Base-by-base conservation (phyloP, 2,113 vertebrate genomes). In the Protobothrops flavoviridis region DNA sequence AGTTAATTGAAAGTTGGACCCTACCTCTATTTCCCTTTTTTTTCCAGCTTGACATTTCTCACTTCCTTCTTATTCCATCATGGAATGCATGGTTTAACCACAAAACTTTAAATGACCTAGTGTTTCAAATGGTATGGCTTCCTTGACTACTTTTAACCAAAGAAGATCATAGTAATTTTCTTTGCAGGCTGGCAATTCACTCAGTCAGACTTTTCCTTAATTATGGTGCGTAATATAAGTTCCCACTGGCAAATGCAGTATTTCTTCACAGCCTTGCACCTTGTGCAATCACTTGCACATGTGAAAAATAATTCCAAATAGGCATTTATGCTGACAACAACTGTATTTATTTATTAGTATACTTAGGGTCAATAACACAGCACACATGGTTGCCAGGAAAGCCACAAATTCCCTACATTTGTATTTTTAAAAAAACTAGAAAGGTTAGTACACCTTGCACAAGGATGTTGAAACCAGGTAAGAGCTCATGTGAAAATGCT, bases 81-180 rank as follows among this genome's bases (percentile, higher is more conserved):
- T 61, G 52, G 56, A 92, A 61, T 91, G 87, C 55, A 91, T 81
- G 90, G 52, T 91, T 96, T 89, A 86, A 48, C 93, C 87, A 92
- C 45, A 91, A 87, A 53, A 89, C 92, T 95, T 95, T 10, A 57
- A 94, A 93, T 94, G 55, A 89, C 3, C 93, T 21, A 94, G 57
- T 33, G 56, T 10, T 45, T 17, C 17, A 91, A n/a, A 52, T 95
- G 94, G 29, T 93, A 33, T 92, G 74, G 11, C 45, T 93, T 95
- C 94, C 8, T 89, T 56, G 57, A 90, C 91, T 86, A 85, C 23
- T 39, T 57, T 93, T 61, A 94, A 43, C 92, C 88, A 86, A 90
- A 88, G 39, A 85, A 92, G 23, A 87, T 57, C 95, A 89, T 0
- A 92, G 69, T 59, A 91, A 85, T 96, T 95, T 95, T 97, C 90